Base-by-base conservation (phyloP, 2,113 vertebrate genomes). In the Macroglossus sobrinus region DNA sequence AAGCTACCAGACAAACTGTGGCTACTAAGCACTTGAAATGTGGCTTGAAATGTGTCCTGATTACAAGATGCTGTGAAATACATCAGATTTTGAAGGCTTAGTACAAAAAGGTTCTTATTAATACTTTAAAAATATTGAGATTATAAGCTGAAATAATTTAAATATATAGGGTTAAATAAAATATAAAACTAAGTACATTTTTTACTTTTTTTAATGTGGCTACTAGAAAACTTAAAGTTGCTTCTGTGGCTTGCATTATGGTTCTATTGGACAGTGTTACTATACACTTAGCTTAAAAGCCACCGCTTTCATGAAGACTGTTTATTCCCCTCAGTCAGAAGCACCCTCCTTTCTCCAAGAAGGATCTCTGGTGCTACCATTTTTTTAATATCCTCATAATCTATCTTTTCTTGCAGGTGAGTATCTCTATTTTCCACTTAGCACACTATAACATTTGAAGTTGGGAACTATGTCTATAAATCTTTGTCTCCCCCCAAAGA, bases 241-340 rank as follows among this genome's bases (percentile, higher is more conserved):
- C 11, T 3, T 2, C 5, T 26, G 30, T 24, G 63, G 61, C 55
- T 66, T 2, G 0, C 21, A 3, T 15, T 59, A 21, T 1, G 16
- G 24, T 81, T 24, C 64, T 7, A 9, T 1, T n/a, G 24, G 80
- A 22, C 43, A 47, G 14, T 14, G 38, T 38, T 33, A 33, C 63
- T 21, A 16, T 2, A 12, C 4, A 7, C 5, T 24, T 38, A 1
- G 55, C 19, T 5, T 45, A 2, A 6, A n/a, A 0, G 9, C 21
- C 63, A 7, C 10, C 5, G 21, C 68, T 59, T 10, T 13, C 16
- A 2, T 0, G 30, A 79, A 2, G n/a, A 18, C 64, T 28, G 93
- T 22, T 24, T 40, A 57, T n/a, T 7, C 14, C 50, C 61, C 12
- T 21, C 2, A 3, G 53, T 15, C 35, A 88, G 71, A 74, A 84